A percentile compares a stretch with the other conserved stretches of the same genome.
Evolutionary conservation across 1,140 invertebrate genomes (phyloP).

Genomic region (Hycleus cichorii): DNA sequence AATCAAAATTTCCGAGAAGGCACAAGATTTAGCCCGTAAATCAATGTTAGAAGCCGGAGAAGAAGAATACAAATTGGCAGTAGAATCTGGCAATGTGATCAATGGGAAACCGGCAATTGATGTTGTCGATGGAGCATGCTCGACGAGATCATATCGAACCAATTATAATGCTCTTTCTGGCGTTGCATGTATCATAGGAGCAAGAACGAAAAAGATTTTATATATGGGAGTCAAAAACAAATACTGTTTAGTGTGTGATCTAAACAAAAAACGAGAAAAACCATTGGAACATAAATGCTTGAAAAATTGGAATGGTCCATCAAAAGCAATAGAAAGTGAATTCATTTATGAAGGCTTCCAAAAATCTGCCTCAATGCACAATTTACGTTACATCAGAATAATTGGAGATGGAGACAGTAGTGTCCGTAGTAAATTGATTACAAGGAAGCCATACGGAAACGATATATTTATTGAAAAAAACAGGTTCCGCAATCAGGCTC

Average conservation of each 20-base stretch:
- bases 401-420: conserved; percentile 37
- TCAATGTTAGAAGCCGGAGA: conserved; percentile 1
- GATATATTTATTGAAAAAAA: conserved; percentile 30
- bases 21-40: no score
- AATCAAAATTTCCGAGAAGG: no score
- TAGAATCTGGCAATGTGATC: conserved; percentile 7
- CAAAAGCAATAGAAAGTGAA: not conserved
- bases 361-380: not conserved
- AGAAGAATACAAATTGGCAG: conserved; percentile 15
- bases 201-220: conserved; percentile 33
- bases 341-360: not conserved
- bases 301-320: conserved; percentile 4
- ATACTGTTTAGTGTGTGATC: conserved; percentile 30
- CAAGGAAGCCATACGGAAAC: conserved; percentile 18
- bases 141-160: conserved; percentile 26
- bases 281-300: not conserved
- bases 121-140: conserved; percentile 24
- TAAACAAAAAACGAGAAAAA: conserved; percentile 25
- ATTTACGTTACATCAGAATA: not conserved
- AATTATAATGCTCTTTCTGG: conserved; percentile 30
- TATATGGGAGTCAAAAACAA: conserved; percentile 33
- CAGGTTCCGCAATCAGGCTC: conserved; percentile 24
- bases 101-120: no score
- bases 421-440: conserved; percentile 25
- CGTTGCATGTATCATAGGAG: conserved; percentile 32